phyloP scores from a whole-genome alignment of 2,888 invertebrate species.

The Tipula confusa region DNA sequence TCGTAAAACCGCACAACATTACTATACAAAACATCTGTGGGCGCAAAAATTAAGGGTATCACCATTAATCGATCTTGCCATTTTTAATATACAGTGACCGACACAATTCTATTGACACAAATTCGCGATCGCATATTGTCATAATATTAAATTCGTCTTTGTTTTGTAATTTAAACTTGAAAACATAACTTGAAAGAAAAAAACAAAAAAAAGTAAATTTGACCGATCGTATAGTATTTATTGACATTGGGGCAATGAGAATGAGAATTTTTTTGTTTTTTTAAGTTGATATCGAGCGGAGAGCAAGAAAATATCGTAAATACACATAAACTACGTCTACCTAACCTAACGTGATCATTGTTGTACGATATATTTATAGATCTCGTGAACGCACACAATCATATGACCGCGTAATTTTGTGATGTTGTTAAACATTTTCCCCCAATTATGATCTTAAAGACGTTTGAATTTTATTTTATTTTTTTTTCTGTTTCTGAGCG shows the following conservation, averaged over 20 bases:
- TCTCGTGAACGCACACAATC: not conserved
- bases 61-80: not conserved
- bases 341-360: slow-evolving; percentile 3
- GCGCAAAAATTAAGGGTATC: not conserved
- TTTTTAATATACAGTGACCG: not conserved
- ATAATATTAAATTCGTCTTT: not conserved
- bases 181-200: not conserved
- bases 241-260: not conserved
- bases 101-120: not conserved
- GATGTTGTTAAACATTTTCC: not conserved
- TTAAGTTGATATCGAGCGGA: no score
- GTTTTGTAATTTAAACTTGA: not conserved
- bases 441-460: slow-evolving; percentile 20
- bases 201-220: not conserved
- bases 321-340: not conserved
- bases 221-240: not conserved
- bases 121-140: not conserved
- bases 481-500: not conserved
- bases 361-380: not conserved
- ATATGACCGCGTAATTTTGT: not conserved
- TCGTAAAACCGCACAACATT: no score
- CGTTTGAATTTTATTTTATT: not conserved
- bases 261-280: no score
- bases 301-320: not conserved
- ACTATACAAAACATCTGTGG: not conserved